A percentile compares a stretch with the other conserved stretches of the same genome.
Evolutionary conservation across 2,888 invertebrate species (phyloP).

Genomic region (Pomacea canaliculata): DNA sequence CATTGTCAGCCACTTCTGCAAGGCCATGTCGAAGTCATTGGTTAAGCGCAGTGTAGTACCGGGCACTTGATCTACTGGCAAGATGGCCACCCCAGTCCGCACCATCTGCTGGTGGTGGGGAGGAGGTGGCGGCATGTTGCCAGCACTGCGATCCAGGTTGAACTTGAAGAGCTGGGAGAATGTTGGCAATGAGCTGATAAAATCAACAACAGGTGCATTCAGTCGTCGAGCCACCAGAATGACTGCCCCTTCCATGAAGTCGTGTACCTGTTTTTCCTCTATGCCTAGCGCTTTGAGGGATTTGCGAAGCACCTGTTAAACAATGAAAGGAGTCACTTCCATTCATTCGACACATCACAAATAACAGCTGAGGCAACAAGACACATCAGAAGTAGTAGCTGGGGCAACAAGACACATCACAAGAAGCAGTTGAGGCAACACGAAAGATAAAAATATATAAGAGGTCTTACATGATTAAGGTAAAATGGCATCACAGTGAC

Average conservation of each 20-base stretch:
- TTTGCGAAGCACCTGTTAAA: slow-evolving; percentile 9
- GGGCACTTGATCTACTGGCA: slow-evolving; percentile 27
- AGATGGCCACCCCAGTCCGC: slow-evolving; percentile 32
- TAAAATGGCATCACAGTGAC: too few relatives aligned
- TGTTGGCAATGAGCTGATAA: slow-evolving; percentile 38
- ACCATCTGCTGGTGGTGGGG: slow-evolving; percentile 22
- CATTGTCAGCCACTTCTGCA: slow-evolving; percentile 27
- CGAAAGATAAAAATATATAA: too few relatives aligned
- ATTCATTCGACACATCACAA: too few relatives aligned
- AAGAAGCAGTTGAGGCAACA: too few relatives aligned
- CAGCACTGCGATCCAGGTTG: slow-evolving; percentile 17
- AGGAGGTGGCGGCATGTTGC: background rate
- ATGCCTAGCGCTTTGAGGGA: background rate
- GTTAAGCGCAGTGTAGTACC: slow-evolving; percentile 23
- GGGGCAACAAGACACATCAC: too few relatives aligned
- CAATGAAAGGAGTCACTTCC: too few relatives aligned
- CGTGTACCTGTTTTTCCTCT: slow-evolving; percentile 14
- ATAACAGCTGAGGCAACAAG: too few relatives aligned
- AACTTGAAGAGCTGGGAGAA: slow-evolving; percentile 38
- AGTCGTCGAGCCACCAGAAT: slow-evolving; percentile 38
- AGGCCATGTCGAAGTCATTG: slow-evolving; percentile 27
- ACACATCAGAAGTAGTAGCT: too few relatives aligned
- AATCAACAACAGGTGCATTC: slow-evolving; percentile 39
- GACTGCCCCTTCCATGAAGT: slow-evolving; percentile 27
- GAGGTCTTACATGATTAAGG: too few relatives aligned